Evolutionary conservation across 1,140 invertebrate species (phyloP).

Genomic region (Caenorhabditis brenneri): DNA sequence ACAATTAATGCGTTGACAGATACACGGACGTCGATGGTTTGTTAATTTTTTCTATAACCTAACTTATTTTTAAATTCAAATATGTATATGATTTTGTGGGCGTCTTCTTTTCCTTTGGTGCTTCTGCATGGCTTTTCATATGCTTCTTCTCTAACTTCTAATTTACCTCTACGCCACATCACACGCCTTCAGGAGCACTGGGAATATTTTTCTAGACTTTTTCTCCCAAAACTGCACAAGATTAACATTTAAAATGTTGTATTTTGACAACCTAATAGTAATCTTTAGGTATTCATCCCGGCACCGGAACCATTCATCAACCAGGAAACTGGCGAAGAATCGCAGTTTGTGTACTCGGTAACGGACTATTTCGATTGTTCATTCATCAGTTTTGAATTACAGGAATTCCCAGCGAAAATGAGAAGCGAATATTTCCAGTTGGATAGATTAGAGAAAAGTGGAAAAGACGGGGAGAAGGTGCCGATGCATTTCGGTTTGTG

Average conservation of each 20-base stretch:
- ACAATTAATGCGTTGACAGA: not conserved
- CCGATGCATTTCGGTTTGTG: slow-evolving; percentile 47
- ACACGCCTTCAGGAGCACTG: not conserved
- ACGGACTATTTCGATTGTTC: too few species aligned
- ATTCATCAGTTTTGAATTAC: too few species aligned
- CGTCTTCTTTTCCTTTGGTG: not conserved
- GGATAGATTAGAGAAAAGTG: slow-evolving; percentile 70
- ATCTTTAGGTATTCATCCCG: slow-evolving; percentile 83
- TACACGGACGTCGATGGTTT: not conserved
- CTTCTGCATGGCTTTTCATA: not conserved
- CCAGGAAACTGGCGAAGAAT: slow-evolving; percentile 60
- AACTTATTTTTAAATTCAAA: not conserved
- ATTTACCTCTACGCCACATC: not conserved
- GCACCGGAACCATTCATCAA: slow-evolving; percentile 81
- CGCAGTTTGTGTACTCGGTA: slow-evolving; percentile 38
- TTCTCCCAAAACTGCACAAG: too few species aligned
- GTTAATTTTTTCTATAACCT: slow-evolving; percentile 78
- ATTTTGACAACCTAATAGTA: not conserved
- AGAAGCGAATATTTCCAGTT: slow-evolving; percentile 64
- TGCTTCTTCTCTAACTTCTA: not conserved
- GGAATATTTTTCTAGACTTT: not conserved
- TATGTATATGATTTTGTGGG: not conserved
- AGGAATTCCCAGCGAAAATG: slow-evolving; percentile 62
- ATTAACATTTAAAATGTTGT: too few species aligned
- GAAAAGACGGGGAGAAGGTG: slow-evolving; percentile 54